Evolutionary conservation across 2,797 vertebrate genomes (phyloP), one percentile per base, ranked within the genome.

Genomic region (Sebastes itinus): DNA sequence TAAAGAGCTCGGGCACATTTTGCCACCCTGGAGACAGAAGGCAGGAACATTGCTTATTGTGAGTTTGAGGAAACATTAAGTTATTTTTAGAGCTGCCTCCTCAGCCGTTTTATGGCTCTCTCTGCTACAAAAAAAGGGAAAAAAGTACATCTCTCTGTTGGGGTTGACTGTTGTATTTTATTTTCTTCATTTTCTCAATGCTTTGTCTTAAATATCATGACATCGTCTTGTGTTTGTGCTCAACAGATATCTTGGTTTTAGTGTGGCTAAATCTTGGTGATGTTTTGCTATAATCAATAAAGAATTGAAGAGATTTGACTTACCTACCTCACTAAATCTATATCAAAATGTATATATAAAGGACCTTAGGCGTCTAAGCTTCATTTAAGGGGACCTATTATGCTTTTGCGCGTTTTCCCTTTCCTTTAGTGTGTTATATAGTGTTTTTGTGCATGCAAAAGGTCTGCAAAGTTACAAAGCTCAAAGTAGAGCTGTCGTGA

Each of bases 81-180:
- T 69, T 92, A 91, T 92, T 90, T 92, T 90, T 90, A 91, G 81
- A 80, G 64, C 60, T 83, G 77, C 81, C 54, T 88, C 64, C 80
- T 87, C 80, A 65, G 81, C 72, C 68, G 72, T 85, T 83, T 79
- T 79, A 81, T 76, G 62, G 63, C 62, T 74, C 84, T 86, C 74
- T 84, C 65, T 77, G 77, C 74, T 22, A 69, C 18, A 83, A 69
- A 79, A 70, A 8, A 20, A 6, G 20, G 14, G 20, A 12, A 58
- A 59, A 61, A 38, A 16, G 46, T 25, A 25, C 13, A 71, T 54
- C n/a, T 54, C n/a, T 9, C 55, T 68, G 59, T 35, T 33, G 13
- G 67, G 14, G 23, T 23, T 2, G 38, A 42, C 38, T 42, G 27
- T 6, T 58, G 16, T 9, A 25, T 10, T 74, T 69, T 46, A 5